Base-by-base conservation (phyloP, 2,113 vertebrate species). In the Sorex fumeus region DNA sequence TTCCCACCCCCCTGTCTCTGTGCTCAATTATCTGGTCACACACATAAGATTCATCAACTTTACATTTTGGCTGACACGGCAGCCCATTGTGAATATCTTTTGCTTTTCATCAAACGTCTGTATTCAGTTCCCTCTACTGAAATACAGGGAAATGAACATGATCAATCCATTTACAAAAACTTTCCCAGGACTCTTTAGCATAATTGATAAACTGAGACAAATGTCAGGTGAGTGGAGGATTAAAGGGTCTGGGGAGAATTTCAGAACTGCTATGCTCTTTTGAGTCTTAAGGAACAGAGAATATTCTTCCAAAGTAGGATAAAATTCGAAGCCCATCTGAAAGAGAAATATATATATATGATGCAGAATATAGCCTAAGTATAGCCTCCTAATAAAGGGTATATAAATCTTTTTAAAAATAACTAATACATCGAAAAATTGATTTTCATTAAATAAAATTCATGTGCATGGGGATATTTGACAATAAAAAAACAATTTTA, bases 401-500 rank as follows among this genome's bases (percentile, higher is more conserved):
- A 69, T 60, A 28, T 36, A 70, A 16, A 36, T 75, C 2, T 0
- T 23, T 84, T 82, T 50, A 85, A 36, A 13, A 69, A 57, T 93
- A 81, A 88, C 21, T 32, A 19, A 70, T 28, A 87, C 0, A 28
- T 94, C 43, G 84, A 71, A 1, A 28, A 82, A 90, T 84, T 36
- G 8, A 86, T 87, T 89, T 43, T 36, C 32, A 62, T 21, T 10
- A 34, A 62, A 94, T 11, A 87, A 91, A 96, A 78, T 50, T 64
- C 93, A 66, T n/a, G 57, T 77, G 8, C 50, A 67, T 80, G 5
- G 8, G 13, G 0, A 13, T 30, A 81, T 47, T 90, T 69, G 92
- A 81, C 19, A 85, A 94, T 16, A 86, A 84, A 32, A 32, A 81
- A 1, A 45, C 45, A 94, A 79, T 64, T 94, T 87, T n/a, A 89